phyloP scores from a whole-genome alignment of 92 coral and sea anemone genomes.

The Porites cylindrica region DNA sequence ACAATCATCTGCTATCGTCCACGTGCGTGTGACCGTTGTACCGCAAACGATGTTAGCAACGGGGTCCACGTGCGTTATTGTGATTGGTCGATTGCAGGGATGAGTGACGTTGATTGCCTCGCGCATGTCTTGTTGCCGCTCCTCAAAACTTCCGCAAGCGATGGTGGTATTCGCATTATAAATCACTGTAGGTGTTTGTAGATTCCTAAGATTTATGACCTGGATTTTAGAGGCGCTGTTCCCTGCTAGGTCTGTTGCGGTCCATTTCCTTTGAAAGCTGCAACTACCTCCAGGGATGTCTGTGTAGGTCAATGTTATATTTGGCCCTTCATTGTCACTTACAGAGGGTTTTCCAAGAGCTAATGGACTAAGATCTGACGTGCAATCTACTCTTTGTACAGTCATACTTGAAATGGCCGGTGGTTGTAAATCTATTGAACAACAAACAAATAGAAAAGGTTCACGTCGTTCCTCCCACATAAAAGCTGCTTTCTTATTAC shows the following conservation, averaged over 20 bases:
- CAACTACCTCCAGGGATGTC: slow-evolving; percentile 66
- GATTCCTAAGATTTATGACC: slow-evolving; percentile 41
- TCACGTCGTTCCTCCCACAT: too few relatives aligned
- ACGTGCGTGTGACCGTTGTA: slow-evolving; percentile 69
- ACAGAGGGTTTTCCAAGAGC: slow-evolving; percentile 68
- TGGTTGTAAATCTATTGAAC: slow-evolving; percentile 56
- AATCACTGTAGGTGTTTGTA: slow-evolving; percentile 42
- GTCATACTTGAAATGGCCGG: slow-evolving; percentile 60
- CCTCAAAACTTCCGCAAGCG: slow-evolving; percentile 72
- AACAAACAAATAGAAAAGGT: too few relatives aligned
- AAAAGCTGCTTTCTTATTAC: too few relatives aligned
- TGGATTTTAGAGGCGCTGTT: slow-evolving; percentile 68
- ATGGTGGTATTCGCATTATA: slow-evolving; percentile 43
- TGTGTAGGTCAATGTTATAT: slow-evolving; percentile 50
- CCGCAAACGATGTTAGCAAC: slow-evolving; percentile 66
- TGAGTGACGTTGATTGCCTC: slow-evolving; percentile 73
- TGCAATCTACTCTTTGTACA: slow-evolving; percentile 56
- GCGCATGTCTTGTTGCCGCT: slow-evolving; percentile 59
- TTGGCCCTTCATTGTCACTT: slow-evolving; percentile 73
- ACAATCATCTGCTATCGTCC: slow-evolving; percentile 77
- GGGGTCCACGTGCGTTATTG: slow-evolving; percentile 71
- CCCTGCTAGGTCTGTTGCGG: slow-evolving; percentile 77
- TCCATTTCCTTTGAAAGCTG: slow-evolving; percentile 72
- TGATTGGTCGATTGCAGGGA: slow-evolving; percentile 75
- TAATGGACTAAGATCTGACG: slow-evolving; percentile 63